Percentiles rank a stretch among this genome's conserved stretches.
Evolutionary conservation across 2,888 invertebrate species (phyloP).

Genomic region (Himalopsyche kuldschensis): DNA sequence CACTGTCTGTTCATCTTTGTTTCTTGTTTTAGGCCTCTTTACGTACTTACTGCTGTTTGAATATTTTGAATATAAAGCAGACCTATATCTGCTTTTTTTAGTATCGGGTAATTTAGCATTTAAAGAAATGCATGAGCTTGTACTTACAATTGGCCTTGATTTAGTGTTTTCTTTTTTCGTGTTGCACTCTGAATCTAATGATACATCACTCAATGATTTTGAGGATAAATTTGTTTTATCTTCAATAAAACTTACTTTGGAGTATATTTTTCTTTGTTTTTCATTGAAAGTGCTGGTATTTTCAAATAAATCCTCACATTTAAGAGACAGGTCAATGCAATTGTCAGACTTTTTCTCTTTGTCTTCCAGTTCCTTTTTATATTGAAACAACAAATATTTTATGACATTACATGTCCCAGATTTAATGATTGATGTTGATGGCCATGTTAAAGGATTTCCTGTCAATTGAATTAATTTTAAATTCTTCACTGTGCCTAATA

Average conservation of each 20-base stretch:
- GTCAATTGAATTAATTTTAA: slow-evolving; percentile 64
- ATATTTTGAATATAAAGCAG: slow-evolving; percentile 42
- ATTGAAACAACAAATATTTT: slow-evolving; percentile 50
- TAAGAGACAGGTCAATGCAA: slow-evolving; percentile 3
- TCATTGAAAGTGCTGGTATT: background rate
- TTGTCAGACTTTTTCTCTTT: background rate
- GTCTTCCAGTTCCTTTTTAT: slow-evolving; percentile 19
- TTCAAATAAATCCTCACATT: background rate
- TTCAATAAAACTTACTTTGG: background rate
- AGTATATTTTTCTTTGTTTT: background rate
- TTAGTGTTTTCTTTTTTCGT: background rate
- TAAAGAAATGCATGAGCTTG: background rate
- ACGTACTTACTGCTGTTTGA: slow-evolving; percentile 55
- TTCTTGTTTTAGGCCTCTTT: slow-evolving; percentile 43
- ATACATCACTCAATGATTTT: background rate
- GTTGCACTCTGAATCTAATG: background rate
- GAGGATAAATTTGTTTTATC: background rate
- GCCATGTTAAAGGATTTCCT: slow-evolving; percentile 65
- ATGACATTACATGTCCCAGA: slow-evolving; percentile 53
- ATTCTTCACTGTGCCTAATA: slow-evolving; percentile 62
- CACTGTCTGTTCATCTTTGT: slow-evolving; percentile 44
- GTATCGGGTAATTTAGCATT: slow-evolving; percentile 40
- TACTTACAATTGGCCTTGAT: background rate
- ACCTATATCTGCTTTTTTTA: slow-evolving; percentile 43
- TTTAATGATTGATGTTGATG: slow-evolving; percentile 57